Evolutionary conservation across 1,140 invertebrate genomes (phyloP).

Genomic region (Philotrypesis tridentata): DNA sequence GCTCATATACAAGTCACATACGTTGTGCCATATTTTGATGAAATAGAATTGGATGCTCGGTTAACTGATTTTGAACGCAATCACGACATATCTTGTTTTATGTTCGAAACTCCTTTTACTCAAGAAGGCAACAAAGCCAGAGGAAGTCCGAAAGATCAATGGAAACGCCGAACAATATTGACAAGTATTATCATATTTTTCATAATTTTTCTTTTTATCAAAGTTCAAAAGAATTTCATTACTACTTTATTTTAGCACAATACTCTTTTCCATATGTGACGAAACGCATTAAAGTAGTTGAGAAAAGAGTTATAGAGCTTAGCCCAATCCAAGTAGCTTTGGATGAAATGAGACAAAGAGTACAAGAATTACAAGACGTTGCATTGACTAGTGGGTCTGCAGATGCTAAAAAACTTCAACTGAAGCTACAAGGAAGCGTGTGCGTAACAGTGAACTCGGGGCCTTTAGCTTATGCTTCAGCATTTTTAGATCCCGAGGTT

Average conservation of each 20-base stretch:
- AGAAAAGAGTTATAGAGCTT: conserved; percentile 85
- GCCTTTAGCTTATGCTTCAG: conserved; percentile 92
- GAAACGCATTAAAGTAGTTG: conserved; percentile 86
- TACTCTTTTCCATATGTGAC: conserved; percentile 94
- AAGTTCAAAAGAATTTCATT: conserved; percentile 2
- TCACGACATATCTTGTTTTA: conserved; percentile 90
- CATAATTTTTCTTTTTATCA: neutral
- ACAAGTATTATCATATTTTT: conserved; percentile 76
- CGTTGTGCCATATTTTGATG: conserved; percentile 86
- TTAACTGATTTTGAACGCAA: conserved; percentile 89
- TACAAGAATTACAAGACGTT: conserved; percentile 89
- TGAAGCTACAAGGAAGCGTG: conserved; percentile 91
- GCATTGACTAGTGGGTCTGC: conserved; percentile 82
- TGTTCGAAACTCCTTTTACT: conserved; percentile 96
- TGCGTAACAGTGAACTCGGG: conserved; percentile 97
- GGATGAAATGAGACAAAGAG: conserved; percentile 91
- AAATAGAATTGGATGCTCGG: conserved; percentile 78
- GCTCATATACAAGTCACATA: conserved; percentile 95
- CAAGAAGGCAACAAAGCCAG: conserved; percentile 82
- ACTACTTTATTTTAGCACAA: conserved; percentile 76
- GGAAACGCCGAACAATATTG: conserved; percentile 89
- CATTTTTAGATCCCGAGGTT: conserved; percentile 86
- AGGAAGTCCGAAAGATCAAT: conserved; percentile 89
- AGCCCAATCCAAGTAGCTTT: conserved; percentile 95
- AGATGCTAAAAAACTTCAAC: conserved; percentile 92